These are phyloP conservation scores for Myiopsitta monachus DNA, from an alignment of 2,113 vertebrate genomes.

Conservation along the genomic window DNA sequence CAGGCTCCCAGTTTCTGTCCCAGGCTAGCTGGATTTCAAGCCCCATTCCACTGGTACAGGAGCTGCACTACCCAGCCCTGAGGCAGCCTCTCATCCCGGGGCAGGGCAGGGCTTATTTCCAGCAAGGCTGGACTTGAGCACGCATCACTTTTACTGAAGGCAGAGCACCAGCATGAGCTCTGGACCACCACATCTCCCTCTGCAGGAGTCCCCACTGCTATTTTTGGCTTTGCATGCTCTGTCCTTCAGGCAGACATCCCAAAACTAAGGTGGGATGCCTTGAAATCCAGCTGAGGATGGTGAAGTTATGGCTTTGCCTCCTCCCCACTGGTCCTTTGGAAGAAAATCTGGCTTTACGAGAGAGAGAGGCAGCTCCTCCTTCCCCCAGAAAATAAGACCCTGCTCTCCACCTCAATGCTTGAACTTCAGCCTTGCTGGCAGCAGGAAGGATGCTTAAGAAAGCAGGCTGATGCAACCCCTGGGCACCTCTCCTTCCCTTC, in stretches of 20 bases:
- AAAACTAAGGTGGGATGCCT: neutral
- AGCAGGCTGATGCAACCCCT: neutral
- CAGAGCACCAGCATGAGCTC: accelerated
- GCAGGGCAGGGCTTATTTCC: neutral
- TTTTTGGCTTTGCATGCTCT: neutral
- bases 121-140: neutral
- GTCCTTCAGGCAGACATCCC: neutral
- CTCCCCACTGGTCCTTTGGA: neutral
- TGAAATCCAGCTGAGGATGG: neutral
- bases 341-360: neutral
- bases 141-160: neutral
- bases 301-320: neutral
- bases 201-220: accelerated
- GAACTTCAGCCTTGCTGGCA: neutral
- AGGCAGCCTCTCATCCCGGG: neutral
- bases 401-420: neutral
- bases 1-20: neutral
- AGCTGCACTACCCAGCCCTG: neutral
- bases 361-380: neutral
- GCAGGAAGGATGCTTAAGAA: slow-evolving; percentile 44
- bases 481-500: neutral
- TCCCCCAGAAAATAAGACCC: accelerated
- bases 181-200: neutral
- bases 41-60: neutral
- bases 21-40: accelerated